A percentile compares a stretch with the other conserved stretches of the same genome.
phyloP scores from a whole-genome alignment of 2,113 vertebrate species.

The Phalacrocorax pelagicus region DNA sequence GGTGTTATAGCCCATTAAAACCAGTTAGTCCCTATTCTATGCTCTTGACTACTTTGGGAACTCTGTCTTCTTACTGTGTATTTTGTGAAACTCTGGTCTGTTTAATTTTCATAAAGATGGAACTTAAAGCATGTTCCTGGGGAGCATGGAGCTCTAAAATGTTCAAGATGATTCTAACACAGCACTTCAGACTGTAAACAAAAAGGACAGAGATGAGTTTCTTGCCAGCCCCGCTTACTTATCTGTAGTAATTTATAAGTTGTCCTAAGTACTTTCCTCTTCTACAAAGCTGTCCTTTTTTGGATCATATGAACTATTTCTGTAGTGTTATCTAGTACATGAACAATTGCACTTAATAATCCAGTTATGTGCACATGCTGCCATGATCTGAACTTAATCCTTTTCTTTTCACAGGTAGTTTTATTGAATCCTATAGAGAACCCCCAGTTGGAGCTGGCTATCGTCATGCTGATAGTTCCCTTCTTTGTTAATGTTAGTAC shows the following conservation, averaged over 20 bases:
- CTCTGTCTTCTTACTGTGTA: neutral
- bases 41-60: neutral
- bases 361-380: neutral
- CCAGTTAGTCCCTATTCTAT: neutral
- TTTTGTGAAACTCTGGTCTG: neutral
- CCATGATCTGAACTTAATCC: conserved; percentile 10
- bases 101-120: neutral
- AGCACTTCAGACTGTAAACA: conserved; percentile 7
- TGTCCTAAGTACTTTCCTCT: neutral
- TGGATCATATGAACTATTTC: neutral
- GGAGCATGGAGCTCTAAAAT: neutral
- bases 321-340: neutral
- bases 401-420: conserved; percentile 83
- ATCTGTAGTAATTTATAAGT: neutral
- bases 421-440: conserved; percentile 90
- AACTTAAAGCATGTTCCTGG: neutral
- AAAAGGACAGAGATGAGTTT: neutral
- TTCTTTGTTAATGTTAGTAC: conserved; percentile 96
- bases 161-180: neutral
- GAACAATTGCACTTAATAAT: neutral
- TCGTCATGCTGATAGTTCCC: conserved; percentile 97
- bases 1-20: neutral
- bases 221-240: neutral
- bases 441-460: conserved; percentile 91
- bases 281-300: neutral